Evolutionary conservation across 1,140 invertebrate species (phyloP), one percentile per base, ranked within the genome.

Genomic region (Brachionus paranguensis): DNA sequence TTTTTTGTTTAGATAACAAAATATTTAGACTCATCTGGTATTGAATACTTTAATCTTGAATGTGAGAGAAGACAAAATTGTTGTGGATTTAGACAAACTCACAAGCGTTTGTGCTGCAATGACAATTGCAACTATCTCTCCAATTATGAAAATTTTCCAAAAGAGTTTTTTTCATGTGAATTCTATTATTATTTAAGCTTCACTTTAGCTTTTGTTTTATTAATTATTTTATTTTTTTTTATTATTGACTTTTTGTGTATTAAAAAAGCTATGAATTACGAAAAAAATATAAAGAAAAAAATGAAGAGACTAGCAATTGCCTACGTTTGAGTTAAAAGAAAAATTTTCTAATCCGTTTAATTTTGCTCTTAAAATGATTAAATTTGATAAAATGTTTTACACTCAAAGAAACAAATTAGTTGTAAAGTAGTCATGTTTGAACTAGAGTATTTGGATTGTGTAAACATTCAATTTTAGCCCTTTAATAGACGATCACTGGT

Each of bases 261-360:
- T 12, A 76, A 50, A 76, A 76, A 29, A 53, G 72, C 72, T 76
- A 76, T 76, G 72, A 47, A 72, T 20, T 72, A 72, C 33, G 68
- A 72, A 43, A 41, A 43, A 41, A n/a, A 72, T 3, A 72, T 72
- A 20, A 72, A 43, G 17, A 72, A 17, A 43, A 72, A 76, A 76
- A 24, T 50, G 20, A 76, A 12, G 27, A 76, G 27, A 76, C 27
- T 76, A 47, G 43, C 27, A 5, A 76, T 76, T 12, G 72, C 33
- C 24, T 76, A 50, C 12, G 72, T 76, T 76, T 76, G 50, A 76
- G 17, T 65, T 27, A 65, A 65, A 65, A 29, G 27, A 24, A 65
- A 24, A 65, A 27, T 29, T 27, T 12, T 65, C 29, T 7, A 6
- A 6, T 37, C 33, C 33, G 0, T 37, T 5, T 37, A 37, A 3